Evolutionary conservation across 1,140 invertebrate genomes (phyloP), one percentile per base, ranked within the genome.

Genomic region (Whitmania pigra): DNA sequence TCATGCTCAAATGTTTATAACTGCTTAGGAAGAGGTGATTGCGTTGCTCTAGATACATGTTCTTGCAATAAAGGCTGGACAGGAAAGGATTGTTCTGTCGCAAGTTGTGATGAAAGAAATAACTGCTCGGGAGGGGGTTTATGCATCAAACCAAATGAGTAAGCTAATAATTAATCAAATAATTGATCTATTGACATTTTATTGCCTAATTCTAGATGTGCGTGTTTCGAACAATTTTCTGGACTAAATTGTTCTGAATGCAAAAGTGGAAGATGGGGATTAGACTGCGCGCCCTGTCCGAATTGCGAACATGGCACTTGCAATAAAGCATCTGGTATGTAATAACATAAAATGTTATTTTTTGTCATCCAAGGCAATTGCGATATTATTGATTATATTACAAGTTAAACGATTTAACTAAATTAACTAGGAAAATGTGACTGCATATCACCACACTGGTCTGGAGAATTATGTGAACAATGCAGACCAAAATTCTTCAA

Each of bases 401-500:
- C 31, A 36, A 36, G 2, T 6, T 36, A 36, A 36, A 36, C 31
- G 31, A 36, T 36, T 2, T 6, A 3, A 36, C 6, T 69, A 66
- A 40, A 66, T 69, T 29, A 1, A 40, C 25, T 11, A 76, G 76
- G 76, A 7, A n/a, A 53, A n/a, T 76, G 76, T 71, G 70, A 49
- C 22, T 77, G 76, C 53, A 22, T 49, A 67, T 60, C 40, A 27
- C 17, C 69, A 15, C 76, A 77, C 69, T 77, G 75, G 75, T 43
- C 71, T 43, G 77, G 77, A 49, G 69, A 74, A 15, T 40, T 76
- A 0, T 77, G 77, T 63, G 73, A 77, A 27, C 53, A 66, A 54
- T 77, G 77, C 43, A 74, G 60, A 71, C 68, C 75, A 57, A 74
- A 74, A 25, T 76, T 74, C 60, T 77, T 76, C 40, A 36, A 3